A percentile compares a stretch with the other conserved stretches of the same genome.
These are phyloP conservation scores for Pantelozetes paolii DNA, from an alignment of 2,888 invertebrate genomes.

Conservation along the genomic window DNA sequence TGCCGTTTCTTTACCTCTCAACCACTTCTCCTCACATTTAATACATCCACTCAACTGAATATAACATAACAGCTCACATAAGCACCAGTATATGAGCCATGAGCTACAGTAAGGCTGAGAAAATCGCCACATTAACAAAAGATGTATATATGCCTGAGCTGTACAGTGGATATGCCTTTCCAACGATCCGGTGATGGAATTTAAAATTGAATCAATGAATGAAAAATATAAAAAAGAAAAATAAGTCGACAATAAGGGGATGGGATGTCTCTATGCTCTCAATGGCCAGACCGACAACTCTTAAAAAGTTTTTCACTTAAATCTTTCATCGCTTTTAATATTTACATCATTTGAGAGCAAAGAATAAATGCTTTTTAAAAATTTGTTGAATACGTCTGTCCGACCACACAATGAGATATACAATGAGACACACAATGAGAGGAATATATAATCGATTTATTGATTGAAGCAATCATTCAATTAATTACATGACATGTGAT, in stretches of 20 bases:
- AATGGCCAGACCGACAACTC: slow-evolving; percentile 22
- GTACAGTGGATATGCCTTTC: background rate
- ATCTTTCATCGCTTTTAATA: slow-evolving; percentile 15
- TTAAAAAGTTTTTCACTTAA: background rate
- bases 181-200: slow-evolving; percentile 20
- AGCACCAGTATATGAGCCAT: slow-evolving; percentile 4
- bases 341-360: background rate
- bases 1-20: background rate
- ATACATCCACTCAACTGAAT: slow-evolving; percentile 35
- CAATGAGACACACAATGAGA: no score
- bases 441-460: no score
- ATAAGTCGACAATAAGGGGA: background rate
- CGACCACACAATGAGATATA: background rate
- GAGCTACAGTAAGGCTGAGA: slow-evolving; percentile 11
- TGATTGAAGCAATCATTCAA: no score
- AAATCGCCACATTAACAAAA: slow-evolving; percentile 34
- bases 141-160: background rate
- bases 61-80: slow-evolving; percentile 29
- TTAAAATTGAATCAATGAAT: slow-evolving; percentile 19
- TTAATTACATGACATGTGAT: no score
- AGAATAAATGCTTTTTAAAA: no score
- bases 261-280: slow-evolving; percentile 20
- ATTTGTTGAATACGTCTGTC: no score
- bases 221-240: background rate
- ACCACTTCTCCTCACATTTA: slow-evolving; percentile 23